These are phyloP conservation scores for Phaonia tiefii DNA, from an alignment of 2,888 invertebrate species.

Conservation along the genomic window DNA sequence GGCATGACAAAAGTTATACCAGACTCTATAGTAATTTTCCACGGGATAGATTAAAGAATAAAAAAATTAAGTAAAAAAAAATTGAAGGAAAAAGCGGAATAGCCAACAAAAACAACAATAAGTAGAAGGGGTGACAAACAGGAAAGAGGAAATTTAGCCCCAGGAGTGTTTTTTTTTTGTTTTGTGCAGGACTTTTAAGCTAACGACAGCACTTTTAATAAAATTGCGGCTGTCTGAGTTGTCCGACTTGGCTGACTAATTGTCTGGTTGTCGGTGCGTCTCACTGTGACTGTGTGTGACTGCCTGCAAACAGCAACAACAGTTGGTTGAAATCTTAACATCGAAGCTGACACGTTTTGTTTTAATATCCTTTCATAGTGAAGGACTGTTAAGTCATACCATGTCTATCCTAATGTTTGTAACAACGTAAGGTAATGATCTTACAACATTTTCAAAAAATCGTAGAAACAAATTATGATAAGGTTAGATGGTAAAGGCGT, in stretches of 20 bases:
- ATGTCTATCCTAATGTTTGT: too few relatives aligned
- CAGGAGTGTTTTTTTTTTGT: slow-evolving; percentile 50
- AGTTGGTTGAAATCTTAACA: slow-evolving; percentile 55
- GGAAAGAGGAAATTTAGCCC: slow-evolving; percentile 58
- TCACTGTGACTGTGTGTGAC: background rate
- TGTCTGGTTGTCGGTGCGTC: slow-evolving; percentile 34
- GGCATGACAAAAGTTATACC: slow-evolving; percentile 32
- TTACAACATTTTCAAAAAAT: too few relatives aligned
- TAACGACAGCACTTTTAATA: slow-evolving; percentile 69
- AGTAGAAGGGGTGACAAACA: slow-evolving; percentile 43
- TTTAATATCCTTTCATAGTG: background rate
- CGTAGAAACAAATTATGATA: too few relatives aligned
- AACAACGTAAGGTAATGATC: too few relatives aligned
- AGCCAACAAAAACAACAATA: background rate
- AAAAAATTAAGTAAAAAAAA: slow-evolving; percentile 19
- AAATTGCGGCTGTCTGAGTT: slow-evolving; percentile 64
- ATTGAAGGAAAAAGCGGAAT: slow-evolving; percentile 13
- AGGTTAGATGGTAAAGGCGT: too few relatives aligned
- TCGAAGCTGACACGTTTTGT: slow-evolving; percentile 32
- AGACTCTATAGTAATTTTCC: slow-evolving; percentile 21
- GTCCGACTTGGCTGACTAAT: slow-evolving; percentile 52
- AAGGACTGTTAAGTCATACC: background rate
- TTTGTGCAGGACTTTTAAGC: slow-evolving; percentile 52
- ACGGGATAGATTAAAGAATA: slow-evolving; percentile 50
- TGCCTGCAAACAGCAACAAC: slow-evolving; percentile 48